These are phyloP conservation scores for Clostera curtula DNA, from an alignment of 2,888 invertebrate species.

Conservation along the genomic window DNA sequence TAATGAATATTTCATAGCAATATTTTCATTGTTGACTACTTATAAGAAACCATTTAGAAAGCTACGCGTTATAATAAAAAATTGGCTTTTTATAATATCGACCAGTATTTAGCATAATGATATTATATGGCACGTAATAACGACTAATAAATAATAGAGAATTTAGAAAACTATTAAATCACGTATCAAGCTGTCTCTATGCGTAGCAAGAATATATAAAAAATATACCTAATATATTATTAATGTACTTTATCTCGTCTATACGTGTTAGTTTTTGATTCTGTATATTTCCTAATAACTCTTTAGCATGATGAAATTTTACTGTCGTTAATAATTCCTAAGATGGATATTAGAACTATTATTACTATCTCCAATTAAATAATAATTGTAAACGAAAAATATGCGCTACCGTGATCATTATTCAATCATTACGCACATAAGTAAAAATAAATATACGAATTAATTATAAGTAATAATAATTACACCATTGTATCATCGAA, in stretches of 20 bases:
- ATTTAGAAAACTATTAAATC: conserved; percentile 22
- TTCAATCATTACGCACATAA: conserved; percentile 57
- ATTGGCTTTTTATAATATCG: conserved; percentile 44
- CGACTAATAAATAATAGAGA: conserved; percentile 22
- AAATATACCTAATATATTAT: conserved; percentile 13
- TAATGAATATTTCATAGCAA: conserved; percentile 50
- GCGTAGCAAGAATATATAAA: conserved; percentile 22
- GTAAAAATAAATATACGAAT: conserved; percentile 49
- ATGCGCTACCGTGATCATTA: conserved; percentile 44
- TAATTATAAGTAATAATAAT: conserved; percentile 49
- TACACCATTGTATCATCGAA: conserved; percentile 65
- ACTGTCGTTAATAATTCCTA: conserved; percentile 25
- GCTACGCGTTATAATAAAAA: conserved; percentile 36
- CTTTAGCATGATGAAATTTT: conserved; percentile 27
- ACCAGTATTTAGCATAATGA: conserved; percentile 37
- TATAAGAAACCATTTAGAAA: conserved; percentile 54
- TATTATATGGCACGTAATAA: conserved; percentile 23
- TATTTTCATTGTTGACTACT: conserved; percentile 70
- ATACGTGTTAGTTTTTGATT: conserved; percentile 39
- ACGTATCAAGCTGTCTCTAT: conserved; percentile 36
- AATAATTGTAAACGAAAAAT: conserved; percentile 14
- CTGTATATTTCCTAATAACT: conserved; percentile 27
- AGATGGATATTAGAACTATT: conserved; percentile 24
- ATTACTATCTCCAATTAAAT: conserved; percentile 18
- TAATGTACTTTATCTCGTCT: conserved; percentile 22